Conservation (phyloP, 2,888 invertebrate genomes). For the Carcina quercana region DNA sequence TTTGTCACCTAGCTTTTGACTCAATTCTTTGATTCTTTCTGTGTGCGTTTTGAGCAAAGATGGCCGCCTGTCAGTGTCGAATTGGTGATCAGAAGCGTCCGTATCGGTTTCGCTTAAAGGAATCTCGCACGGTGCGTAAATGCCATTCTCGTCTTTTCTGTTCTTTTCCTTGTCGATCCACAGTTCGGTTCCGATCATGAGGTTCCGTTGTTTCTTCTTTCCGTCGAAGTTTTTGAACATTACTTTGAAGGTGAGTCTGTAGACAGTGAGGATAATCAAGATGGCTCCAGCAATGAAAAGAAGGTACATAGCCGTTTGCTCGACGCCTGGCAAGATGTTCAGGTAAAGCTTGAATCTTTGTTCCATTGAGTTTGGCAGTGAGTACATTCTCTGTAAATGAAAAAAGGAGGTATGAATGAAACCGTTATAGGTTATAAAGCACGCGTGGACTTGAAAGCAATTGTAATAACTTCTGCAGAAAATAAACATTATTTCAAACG, state of each 20-base stretch:
- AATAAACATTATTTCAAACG: not conserved
- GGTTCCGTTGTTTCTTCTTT: constrained; percentile 29
- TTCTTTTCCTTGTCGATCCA: constrained; percentile 32
- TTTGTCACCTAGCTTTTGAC: constrained; percentile 41
- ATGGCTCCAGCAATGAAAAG: constrained; percentile 67
- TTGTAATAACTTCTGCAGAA: not conserved
- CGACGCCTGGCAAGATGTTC: constrained; percentile 79
- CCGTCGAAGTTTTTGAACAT: constrained; percentile 49
- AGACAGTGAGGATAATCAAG: constrained; percentile 65
- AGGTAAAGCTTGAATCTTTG: constrained; percentile 82
- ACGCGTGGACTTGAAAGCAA: not conserved
- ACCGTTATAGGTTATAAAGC: not conserved
- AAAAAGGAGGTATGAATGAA: not conserved
- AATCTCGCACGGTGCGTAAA: constrained; percentile 58
- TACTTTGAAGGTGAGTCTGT: constrained; percentile 58
- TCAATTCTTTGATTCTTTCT: constrained; percentile 44
- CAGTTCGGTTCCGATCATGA: constrained; percentile 27
- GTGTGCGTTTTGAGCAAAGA: constrained; percentile 31
- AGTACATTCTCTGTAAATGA: constrained; percentile 78
- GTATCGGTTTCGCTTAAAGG: constrained; percentile 43
- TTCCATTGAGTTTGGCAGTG: constrained; percentile 76
- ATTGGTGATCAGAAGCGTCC: constrained; percentile 31
- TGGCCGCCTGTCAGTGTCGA: constrained; percentile 24
- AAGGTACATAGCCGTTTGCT: constrained; percentile 71
- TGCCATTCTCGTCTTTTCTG: constrained; percentile 24